Conservation (phyloP, 2,113 vertebrate genomes). For the Gambusia holbrooki region DNA sequence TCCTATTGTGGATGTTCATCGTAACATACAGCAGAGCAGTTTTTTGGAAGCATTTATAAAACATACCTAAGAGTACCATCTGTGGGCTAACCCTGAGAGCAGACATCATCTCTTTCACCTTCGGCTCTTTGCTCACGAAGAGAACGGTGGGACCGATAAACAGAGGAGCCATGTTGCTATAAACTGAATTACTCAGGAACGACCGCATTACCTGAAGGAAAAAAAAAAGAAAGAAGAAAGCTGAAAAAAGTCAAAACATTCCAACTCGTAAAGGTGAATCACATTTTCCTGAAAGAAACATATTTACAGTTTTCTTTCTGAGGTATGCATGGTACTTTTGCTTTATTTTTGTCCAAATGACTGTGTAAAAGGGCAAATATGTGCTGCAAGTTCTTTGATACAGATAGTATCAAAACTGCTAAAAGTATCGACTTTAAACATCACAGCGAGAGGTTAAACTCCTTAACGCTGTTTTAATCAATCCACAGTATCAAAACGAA, state of each 20-base stretch:
- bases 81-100: constrained; percentile 81
- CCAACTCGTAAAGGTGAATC: too few relatives aligned
- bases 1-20: background rate
- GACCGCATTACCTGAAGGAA: constrained; percentile 80
- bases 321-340: too few relatives aligned
- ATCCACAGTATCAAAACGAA: background rate
- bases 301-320: too few relatives aligned
- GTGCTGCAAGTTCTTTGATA: too few relatives aligned
- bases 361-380: too few relatives aligned
- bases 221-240: background rate
- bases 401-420: background rate
- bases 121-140: constrained; percentile 86
- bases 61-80: constrained; percentile 86
- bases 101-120: constrained; percentile 86
- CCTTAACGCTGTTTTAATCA: background rate
- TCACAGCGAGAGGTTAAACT: background rate
- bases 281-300: background rate
- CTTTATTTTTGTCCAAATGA: too few relatives aligned
- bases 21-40: background rate
- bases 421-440: background rate
- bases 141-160: constrained; percentile 86
- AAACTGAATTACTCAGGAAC: constrained; percentile 79
- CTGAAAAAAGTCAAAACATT: background rate
- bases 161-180: constrained; percentile 84
- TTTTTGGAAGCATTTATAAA: background rate